Evolutionary conservation across 2,888 invertebrate species (phyloP), one percentile per base, ranked within the genome.

Genomic region (Cheiracanthium punctorium): DNA sequence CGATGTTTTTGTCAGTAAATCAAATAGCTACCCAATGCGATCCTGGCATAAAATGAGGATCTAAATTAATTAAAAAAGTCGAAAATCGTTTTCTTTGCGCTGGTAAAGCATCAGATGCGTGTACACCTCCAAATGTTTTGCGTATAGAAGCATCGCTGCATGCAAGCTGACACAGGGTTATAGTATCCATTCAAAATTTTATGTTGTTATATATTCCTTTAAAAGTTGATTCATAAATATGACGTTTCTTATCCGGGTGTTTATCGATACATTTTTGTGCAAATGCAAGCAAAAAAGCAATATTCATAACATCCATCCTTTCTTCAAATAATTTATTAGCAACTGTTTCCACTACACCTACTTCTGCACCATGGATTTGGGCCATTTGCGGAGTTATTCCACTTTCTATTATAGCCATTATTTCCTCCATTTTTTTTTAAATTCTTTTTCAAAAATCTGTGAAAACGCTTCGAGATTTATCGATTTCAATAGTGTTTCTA

Each of bases 361-460:
- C n/a, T n/a, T n/a, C n/a, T n/a, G n/a, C n/a, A n/a, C n/a, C n/a
- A n/a, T n/a, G n/a, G n/a, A n/a, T n/a, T n/a, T n/a, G n/a, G n/a
- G n/a, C n/a, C n/a, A n/a, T n/a, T n/a, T n/a, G n/a, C n/a, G n/a
- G n/a, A n/a, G n/a, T n/a, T n/a, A n/a, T n/a, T n/a, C n/a, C n/a
- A n/a, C n/a, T n/a, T n/a, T n/a, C n/a, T n/a, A n/a, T n/a, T n/a
- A n/a, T n/a, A n/a, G n/a, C n/a, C n/a, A n/a, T n/a, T n/a, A n/a
- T n/a, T n/a, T n/a, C n/a, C n/a, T n/a, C n/a, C n/a, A n/a, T n/a
- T n/a, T n/a, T n/a, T n/a, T n/a, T n/a, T n/a, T n/a, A n/a, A n/a
- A n/a, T n/a, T n/a, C n/a, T n/a, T n/a, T n/a, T n/a, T n/a, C n/a
- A 77, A 64, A 20, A 82, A 77, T 82, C 77, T 0, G 72, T 77